A percentile compares a stretch with the other conserved stretches of the same genome.
Conservation (phyloP, 2,797 vertebrate genomes). For the Toxotes lorentzi region DNA sequence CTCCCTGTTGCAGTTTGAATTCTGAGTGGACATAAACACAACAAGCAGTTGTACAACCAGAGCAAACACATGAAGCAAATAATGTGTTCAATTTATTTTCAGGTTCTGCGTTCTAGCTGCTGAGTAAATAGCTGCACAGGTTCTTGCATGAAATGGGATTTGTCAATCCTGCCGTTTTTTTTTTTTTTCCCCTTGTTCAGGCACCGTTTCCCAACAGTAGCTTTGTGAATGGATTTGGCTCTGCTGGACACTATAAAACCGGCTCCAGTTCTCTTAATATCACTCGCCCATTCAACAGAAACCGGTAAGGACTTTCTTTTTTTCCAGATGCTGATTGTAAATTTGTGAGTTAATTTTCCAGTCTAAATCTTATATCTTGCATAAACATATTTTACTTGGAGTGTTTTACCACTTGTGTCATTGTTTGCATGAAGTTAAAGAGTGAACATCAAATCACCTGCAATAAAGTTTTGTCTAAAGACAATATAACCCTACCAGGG, state of each 20-base stretch:
- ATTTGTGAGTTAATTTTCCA: background rate
- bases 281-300: slow-evolving; percentile 94
- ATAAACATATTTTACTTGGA: slow-evolving; percentile 14
- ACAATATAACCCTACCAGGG: slow-evolving; percentile 46
- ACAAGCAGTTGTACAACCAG: background rate
- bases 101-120: background rate
- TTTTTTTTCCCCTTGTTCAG: slow-evolving; percentile 70
- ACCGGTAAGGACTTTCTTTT: slow-evolving; percentile 87
- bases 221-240: slow-evolving; percentile 97
- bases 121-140: background rate
- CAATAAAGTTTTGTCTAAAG: slow-evolving; percentile 43
- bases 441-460: slow-evolving; percentile 49
- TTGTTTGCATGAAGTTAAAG: slow-evolving; percentile 48
- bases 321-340: accelerated
- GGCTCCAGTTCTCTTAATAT: slow-evolving; percentile 90
- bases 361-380: slow-evolving; percentile 14
- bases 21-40: background rate
- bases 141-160: background rate
- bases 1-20: slow-evolving; percentile 11
- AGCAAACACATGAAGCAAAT: background rate
- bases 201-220: slow-evolving; percentile 97
- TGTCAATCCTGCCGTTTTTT: background rate
- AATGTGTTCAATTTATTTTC: background rate
- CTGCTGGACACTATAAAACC: slow-evolving; percentile 94
- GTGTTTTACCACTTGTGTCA: slow-evolving; percentile 42